phyloP scores from a whole-genome alignment of 2,888 invertebrate genomes.

The Agonopterix arenella region DNA sequence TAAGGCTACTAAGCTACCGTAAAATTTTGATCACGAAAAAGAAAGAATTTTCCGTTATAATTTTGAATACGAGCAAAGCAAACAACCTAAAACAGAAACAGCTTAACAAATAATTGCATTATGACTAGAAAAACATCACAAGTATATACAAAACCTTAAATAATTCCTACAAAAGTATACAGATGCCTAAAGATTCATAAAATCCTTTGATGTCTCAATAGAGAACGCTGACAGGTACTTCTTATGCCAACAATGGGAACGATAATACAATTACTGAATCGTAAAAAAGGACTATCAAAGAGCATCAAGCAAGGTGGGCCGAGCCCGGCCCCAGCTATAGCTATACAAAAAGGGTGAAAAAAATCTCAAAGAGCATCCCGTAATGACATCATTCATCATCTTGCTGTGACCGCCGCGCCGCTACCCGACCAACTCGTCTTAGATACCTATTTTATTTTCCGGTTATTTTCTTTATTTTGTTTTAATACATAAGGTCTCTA shows the following conservation, averaged over 20 bases:
- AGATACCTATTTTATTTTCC: no score
- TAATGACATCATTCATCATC: constrained; percentile 46
- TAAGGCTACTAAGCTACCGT: no score
- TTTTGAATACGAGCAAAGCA: no score
- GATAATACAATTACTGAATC: constrained; percentile 46
- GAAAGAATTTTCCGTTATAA: no score
- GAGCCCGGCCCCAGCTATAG: constrained; percentile 7
- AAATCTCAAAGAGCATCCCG: constrained; percentile 19
- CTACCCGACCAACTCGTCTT: not conserved
- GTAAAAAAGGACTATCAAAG: constrained; percentile 42
- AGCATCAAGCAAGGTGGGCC: constrained; percentile 34
- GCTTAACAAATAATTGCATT: not conserved
- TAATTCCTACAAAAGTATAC: not conserved
- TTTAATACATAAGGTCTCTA: no score
- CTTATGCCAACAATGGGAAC: constrained; percentile 27
- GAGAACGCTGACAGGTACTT: constrained; percentile 30
- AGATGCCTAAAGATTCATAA: not conserved
- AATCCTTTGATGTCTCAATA: constrained; percentile 33
- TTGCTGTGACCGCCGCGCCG: constrained; percentile 6
- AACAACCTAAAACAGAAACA: no score
- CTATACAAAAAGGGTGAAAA: constrained; percentile 3
- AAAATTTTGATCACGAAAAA: no score
- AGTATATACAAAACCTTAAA: constrained; percentile 2
- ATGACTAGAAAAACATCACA: not conserved
- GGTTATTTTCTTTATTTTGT: no score